Evolutionary conservation across 2,888 invertebrate genomes (phyloP).

Genomic region (Rotaria macrura): DNA sequence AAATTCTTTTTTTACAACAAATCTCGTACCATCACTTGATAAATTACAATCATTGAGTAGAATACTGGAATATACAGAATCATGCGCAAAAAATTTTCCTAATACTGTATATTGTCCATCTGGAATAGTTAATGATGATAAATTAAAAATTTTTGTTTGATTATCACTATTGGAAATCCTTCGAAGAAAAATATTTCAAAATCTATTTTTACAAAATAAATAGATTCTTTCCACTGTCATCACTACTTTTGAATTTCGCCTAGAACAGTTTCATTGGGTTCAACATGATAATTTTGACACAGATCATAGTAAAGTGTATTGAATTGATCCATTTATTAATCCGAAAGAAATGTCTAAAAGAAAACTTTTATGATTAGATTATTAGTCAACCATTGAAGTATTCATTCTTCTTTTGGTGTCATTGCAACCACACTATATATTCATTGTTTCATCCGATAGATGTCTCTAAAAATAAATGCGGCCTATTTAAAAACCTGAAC

Average conservation of each 20-base stretch:
- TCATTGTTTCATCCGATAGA: background rate
- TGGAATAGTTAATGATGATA: conserved; percentile 45
- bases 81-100: conserved; percentile 43
- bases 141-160: conserved; percentile 37
- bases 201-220: background rate
- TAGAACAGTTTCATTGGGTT: conserved; percentile 27
- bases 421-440: background rate
- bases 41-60: conserved; percentile 49
- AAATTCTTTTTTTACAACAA: background rate
- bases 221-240: background rate
- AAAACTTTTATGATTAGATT: background rate
- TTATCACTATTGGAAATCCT: background rate
- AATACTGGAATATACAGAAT: conserved; percentile 43
- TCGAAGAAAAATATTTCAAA: background rate
- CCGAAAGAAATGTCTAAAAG: background rate
- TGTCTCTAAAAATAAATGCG: background rate
- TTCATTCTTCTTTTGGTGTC: background rate
- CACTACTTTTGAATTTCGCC: conserved; percentile 18
- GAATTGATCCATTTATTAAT: conserved; percentile 22
- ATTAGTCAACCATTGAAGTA: background rate
- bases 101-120: conserved; percentile 46
- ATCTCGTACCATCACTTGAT: conserved; percentile 44
- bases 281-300: conserved; percentile 24
- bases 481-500: background rate
- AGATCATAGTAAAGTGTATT: conserved; percentile 26